Conservation (phyloP, 2,797 vertebrate species). For the Sardinella longiceps region DNA sequence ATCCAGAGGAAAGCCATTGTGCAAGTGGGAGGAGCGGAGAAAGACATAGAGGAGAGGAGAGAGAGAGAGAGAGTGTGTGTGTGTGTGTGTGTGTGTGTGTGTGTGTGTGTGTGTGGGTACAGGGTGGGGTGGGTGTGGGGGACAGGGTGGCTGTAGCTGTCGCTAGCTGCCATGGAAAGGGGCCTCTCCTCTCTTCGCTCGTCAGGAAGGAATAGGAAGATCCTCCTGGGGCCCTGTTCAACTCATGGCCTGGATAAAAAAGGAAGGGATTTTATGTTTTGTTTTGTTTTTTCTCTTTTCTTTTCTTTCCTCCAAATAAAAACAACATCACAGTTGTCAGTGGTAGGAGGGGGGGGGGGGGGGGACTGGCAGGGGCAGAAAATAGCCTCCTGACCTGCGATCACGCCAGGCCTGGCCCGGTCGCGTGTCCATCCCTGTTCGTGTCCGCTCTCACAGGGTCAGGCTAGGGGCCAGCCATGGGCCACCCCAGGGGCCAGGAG, state of each 20-base stretch:
- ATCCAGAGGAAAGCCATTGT: slow-evolving; percentile 71
- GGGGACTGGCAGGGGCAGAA: slow-evolving; percentile 44
- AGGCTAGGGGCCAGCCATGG: slow-evolving; percentile 35
- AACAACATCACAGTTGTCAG: slow-evolving; percentile 63
- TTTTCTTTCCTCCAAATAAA: slow-evolving; percentile 40
- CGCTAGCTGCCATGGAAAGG: slow-evolving; percentile 6
- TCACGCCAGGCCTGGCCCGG: slow-evolving; percentile 55
- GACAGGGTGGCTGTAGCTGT: neutral
- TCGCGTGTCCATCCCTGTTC: slow-evolving; percentile 30
- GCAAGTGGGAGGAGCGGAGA: slow-evolving; percentile 43
- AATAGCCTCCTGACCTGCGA: slow-evolving; percentile 56
- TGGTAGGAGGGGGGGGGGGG: no score
- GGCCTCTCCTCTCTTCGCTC: slow-evolving; percentile 61
- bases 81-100: neutral
- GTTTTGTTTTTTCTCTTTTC: slow-evolving; percentile 7
- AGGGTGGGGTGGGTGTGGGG: slow-evolving; percentile 25
- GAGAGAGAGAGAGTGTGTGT: neutral
- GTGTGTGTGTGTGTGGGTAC: slow-evolving; percentile 24
- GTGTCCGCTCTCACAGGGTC: slow-evolving; percentile 48
- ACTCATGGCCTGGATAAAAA: slow-evolving; percentile 58
- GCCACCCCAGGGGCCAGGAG: neutral
- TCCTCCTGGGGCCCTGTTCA: slow-evolving; percentile 62
- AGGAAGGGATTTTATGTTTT: slow-evolving; percentile 61
- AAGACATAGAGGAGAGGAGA: slow-evolving; percentile 48
- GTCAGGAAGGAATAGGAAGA: slow-evolving; percentile 71